phyloP scores from a whole-genome alignment of 2,888 invertebrate genomes.

The Orgyia antiqua region DNA sequence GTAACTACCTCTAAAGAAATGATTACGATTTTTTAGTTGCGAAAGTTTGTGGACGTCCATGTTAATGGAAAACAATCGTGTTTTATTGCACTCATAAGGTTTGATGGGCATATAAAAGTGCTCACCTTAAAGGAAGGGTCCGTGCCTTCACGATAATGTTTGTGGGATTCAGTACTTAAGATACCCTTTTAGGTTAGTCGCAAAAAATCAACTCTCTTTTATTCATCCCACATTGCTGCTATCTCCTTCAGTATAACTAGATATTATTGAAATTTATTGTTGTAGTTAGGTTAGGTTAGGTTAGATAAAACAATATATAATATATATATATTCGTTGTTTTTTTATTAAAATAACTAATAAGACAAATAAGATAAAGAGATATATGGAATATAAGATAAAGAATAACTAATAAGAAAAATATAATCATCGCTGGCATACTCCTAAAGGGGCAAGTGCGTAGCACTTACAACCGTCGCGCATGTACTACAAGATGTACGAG shows the following conservation, averaged over 20 bases:
- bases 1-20: slow-evolving; percentile 21
- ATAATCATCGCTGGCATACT: too few species aligned
- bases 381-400: too few species aligned
- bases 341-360: too few species aligned
- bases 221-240: slow-evolving; percentile 38
- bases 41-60: slow-evolving; percentile 38
- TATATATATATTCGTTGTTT: too few species aligned
- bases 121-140: slow-evolving; percentile 68
- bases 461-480: too few species aligned
- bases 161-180: slow-evolving; percentile 62
- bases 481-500: too few species aligned
- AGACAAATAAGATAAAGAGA: too few species aligned
- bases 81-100: slow-evolving; percentile 73
- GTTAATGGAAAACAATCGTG: slow-evolving; percentile 76
- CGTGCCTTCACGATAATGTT: slow-evolving; percentile 63
- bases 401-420: too few species aligned
- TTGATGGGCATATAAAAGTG: slow-evolving; percentile 73
- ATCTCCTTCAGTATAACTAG: slow-evolving; percentile 23
- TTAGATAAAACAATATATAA: too few species aligned
- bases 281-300: too few species aligned
- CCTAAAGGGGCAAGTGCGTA: too few species aligned
- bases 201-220: slow-evolving; percentile 57
- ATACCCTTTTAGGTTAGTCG: slow-evolving; percentile 59
- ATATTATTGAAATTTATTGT: slow-evolving; percentile 26
- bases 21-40: slow-evolving; percentile 23